Percentiles rank a stretch among this genome's conserved stretches.
phyloP scores from a whole-genome alignment of 1,140 invertebrate species.

The Neodiprion pinetum region DNA sequence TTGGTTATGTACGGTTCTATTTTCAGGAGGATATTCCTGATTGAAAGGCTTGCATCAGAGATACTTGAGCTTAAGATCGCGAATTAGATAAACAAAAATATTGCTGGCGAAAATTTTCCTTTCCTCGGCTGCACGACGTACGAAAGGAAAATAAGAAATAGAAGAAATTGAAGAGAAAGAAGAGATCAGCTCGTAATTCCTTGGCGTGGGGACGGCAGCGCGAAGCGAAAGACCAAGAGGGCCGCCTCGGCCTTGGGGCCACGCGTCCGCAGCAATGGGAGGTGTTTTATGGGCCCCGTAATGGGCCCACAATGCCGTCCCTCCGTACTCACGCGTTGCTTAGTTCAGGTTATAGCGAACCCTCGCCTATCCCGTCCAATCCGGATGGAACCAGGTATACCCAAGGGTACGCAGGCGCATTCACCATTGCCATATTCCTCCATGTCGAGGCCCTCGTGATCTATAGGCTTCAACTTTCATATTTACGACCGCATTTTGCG shows the following conservation, averaged over 20 bases:
- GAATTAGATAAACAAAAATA: too few relatives aligned
- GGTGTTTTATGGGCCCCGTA: constrained; percentile 49
- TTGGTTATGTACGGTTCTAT: too few relatives aligned
- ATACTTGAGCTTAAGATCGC: too few relatives aligned
- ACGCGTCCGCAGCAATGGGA: constrained; percentile 41
- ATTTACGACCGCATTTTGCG: constrained; percentile 42
- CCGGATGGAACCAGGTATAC: not conserved
- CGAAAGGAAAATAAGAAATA: too few relatives aligned
- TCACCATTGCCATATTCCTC: not conserved
- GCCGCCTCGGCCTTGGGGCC: constrained; percentile 39
- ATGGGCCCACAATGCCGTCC: constrained; percentile 37
- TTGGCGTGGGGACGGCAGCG: too few relatives aligned
- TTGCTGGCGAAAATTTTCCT: too few relatives aligned
- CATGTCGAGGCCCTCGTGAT: constrained; percentile 11
- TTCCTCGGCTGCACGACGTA: too few relatives aligned
- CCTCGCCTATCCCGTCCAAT: not conserved
- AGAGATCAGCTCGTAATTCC: too few relatives aligned
- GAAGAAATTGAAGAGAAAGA: too few relatives aligned
- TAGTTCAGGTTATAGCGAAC: not conserved
- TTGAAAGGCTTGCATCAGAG: too few relatives aligned
- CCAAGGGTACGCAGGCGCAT: not conserved
- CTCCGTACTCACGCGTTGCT: not conserved
- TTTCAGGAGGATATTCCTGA: too few relatives aligned
- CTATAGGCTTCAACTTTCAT: constrained; percentile 40
- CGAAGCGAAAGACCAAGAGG: too few relatives aligned